A percentile compares a stretch with the other conserved stretches of the same genome.
Conservation (phyloP, 2,888 invertebrate species). For the Asteroscopus sphinx region DNA sequence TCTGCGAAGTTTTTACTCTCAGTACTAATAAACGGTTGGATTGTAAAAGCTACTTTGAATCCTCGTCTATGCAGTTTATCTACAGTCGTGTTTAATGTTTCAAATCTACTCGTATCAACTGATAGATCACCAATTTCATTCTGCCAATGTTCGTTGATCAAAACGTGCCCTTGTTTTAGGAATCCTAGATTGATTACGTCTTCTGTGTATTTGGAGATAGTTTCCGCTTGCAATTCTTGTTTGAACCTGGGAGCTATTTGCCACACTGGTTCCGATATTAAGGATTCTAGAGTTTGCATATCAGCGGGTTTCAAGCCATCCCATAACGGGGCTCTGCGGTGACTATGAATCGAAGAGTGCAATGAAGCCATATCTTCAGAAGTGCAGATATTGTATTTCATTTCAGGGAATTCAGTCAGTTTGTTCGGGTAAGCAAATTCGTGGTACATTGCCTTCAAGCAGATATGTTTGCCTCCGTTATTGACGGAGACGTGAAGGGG, state of each 20-base stretch:
- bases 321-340: slow-evolving; percentile 92
- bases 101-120: slow-evolving; percentile 94
- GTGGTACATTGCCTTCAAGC: slow-evolving; percentile 94
- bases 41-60: slow-evolving; percentile 96
- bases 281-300: slow-evolving; percentile 92
- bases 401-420: slow-evolving; percentile 91
- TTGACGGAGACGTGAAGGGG: slow-evolving; percentile 95
- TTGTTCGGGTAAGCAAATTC: slow-evolving; percentile 94
- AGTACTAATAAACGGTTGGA: slow-evolving; percentile 97
- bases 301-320: slow-evolving; percentile 95
- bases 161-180: slow-evolving; percentile 93
- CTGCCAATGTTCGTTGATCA: slow-evolving; percentile 96
- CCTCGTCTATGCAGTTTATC: slow-evolving; percentile 95
- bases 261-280: slow-evolving; percentile 96
- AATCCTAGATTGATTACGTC: slow-evolving; percentile 94
- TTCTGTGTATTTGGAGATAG: slow-evolving; percentile 95
- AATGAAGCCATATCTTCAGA: slow-evolving; percentile 94
- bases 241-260: slow-evolving; percentile 93
- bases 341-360: slow-evolving; percentile 94
- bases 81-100: slow-evolving; percentile 93
- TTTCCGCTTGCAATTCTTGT: slow-evolving; percentile 91
- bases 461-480: slow-evolving; percentile 92
- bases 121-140: slow-evolving; percentile 95
- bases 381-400: slow-evolving; percentile 96
- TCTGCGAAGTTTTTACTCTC: slow-evolving; percentile 95